A percentile compares a stretch with the other conserved stretches of the same genome.
phyloP scores from a whole-genome alignment of 2,113 vertebrate species.

The Capricornis sumatraensis region DNA sequence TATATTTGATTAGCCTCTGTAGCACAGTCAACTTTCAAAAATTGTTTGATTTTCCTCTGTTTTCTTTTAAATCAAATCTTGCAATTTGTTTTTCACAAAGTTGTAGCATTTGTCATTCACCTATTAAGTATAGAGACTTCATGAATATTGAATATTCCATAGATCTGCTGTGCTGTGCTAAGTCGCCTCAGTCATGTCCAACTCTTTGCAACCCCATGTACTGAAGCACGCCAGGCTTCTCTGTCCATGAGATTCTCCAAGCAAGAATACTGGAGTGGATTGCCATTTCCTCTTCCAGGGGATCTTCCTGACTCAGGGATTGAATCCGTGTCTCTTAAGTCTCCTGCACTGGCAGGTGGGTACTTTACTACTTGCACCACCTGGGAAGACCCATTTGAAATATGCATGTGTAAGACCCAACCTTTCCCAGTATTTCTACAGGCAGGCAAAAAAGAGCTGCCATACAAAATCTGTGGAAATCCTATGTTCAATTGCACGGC shows the following conservation, averaged over 20 bases:
- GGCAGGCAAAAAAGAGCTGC: neutral
- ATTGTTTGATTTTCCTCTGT: neutral
- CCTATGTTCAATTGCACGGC: neutral
- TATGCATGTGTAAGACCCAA: neutral
- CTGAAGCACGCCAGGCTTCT: neutral
- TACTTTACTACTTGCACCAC: neutral
- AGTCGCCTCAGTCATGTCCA: neutral
- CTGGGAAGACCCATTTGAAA: neutral
- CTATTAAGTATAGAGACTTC: neutral
- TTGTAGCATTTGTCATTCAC: neutral
- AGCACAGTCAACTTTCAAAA: neutral
- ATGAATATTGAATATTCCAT: neutral
- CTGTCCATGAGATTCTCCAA: neutral
- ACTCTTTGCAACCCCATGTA: neutral
- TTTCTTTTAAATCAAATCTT: constrained; percentile 24
- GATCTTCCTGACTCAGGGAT: neutral
- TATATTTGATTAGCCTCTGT: neutral
- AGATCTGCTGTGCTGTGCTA: neutral
- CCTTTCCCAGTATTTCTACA: neutral
- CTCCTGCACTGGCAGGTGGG: rapidly evolving
- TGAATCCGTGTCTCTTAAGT: neutral
- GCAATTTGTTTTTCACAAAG: neutral
- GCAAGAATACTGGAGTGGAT: neutral
- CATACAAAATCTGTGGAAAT: neutral
- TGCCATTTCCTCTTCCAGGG: neutral